phyloP scores from a whole-genome alignment of 2,888 invertebrate species.

The Tolmerus cingulatus region DNA sequence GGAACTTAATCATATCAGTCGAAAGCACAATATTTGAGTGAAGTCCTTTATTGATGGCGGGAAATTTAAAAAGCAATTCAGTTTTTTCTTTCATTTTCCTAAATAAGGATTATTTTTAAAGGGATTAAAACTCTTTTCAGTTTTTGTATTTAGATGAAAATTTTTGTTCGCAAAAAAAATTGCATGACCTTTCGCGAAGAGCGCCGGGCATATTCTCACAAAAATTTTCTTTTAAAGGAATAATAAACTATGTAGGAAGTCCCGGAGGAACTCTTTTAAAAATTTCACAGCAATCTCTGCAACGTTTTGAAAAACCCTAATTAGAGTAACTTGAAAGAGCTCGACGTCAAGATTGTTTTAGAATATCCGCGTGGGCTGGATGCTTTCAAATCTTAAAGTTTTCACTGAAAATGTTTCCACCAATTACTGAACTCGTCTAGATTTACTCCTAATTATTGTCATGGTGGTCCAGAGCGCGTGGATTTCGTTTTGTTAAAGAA shows the following conservation, averaged over 20 bases:
- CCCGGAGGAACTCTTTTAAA: neutral
- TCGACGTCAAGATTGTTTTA: neutral
- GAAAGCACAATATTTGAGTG: neutral
- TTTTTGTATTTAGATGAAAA: neutral
- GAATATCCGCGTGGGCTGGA: neutral
- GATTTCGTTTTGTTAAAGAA: neutral
- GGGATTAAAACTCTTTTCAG: neutral
- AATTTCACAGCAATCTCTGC: neutral
- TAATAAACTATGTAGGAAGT: neutral
- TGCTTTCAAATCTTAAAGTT: neutral
- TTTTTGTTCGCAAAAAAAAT: neutral
- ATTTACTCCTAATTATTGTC: neutral
- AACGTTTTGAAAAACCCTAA: neutral
- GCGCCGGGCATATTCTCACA: neutral
- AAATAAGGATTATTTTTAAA: neutral
- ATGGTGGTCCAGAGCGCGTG: neutral
- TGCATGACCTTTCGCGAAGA: neutral
- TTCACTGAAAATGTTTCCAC: neutral
- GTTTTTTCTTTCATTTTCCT: neutral
- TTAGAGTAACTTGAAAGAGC: neutral
- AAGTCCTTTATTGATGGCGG: neutral
- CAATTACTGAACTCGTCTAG: neutral
- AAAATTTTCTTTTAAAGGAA: neutral
- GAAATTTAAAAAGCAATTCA: neutral
- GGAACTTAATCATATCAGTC: neutral